Percentiles rank a stretch among this genome's conserved stretches.
Conservation (phyloP, 64 coral and sea anemone species). For the Acropora yongei region DNA sequence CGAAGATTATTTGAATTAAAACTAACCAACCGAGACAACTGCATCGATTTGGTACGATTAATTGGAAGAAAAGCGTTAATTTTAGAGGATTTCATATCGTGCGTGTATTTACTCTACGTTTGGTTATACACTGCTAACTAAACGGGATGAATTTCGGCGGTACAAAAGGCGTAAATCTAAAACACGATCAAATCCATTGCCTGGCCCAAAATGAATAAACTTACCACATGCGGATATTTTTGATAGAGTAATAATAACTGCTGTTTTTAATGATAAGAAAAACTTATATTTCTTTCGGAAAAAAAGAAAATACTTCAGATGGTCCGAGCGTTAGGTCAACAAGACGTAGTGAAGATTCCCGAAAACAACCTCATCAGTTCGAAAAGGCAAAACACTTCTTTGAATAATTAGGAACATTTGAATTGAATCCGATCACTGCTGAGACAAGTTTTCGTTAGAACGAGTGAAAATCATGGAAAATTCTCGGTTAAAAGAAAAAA, state of each 20-base stretch:
- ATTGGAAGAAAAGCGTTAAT: background rate
- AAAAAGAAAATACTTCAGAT: constrained; percentile 9
- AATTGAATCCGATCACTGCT: background rate
- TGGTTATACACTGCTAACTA: background rate
- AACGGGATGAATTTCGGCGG: background rate
- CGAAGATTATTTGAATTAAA: background rate
- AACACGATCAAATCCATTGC: background rate
- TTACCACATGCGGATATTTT: constrained; percentile 24
- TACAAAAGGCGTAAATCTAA: background rate
- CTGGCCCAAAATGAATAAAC: constrained; percentile 24
- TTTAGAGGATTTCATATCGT: background rate
- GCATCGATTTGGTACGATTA: background rate
- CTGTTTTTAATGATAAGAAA: background rate
- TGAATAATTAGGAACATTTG: background rate
- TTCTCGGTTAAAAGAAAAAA: background rate
- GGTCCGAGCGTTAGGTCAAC: background rate
- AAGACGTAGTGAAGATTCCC: background rate
- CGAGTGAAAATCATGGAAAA: background rate
- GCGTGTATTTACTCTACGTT: background rate
- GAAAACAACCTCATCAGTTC: background rate
- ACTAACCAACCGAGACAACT: background rate
- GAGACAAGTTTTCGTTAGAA: background rate
- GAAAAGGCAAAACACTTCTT: constrained; percentile 7
- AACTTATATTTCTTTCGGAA: background rate
- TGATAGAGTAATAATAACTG: background rate